Base-by-base conservation (phyloP, 2,797 vertebrate genomes). In the Semotilus atromaculatus region DNA sequence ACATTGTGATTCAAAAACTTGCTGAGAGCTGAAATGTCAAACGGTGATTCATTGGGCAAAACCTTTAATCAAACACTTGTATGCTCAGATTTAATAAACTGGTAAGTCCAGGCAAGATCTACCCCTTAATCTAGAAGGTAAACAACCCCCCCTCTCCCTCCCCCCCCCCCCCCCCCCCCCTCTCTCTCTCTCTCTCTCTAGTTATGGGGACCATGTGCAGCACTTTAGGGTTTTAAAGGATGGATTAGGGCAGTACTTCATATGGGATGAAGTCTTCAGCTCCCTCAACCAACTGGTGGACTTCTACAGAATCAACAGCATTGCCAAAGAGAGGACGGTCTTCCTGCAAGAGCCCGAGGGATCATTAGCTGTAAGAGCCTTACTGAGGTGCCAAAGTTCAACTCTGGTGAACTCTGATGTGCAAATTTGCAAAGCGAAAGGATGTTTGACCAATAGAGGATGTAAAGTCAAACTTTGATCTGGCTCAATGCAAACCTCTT, bases 211-310 rank as follows among this genome's bases (percentile, higher is more conserved):
- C 88, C 96, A 97, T 0, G 96, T 99, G 1, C 97, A 99, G 91
- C 98, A 99, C 85, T 99, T 99, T 93, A 99, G 97, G 92, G 97
- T 99, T 31, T 95, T 99, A 78, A 95, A 97, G n/a, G 97, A 99
- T 72, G 94, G 93, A 58, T 94, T 94, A 0, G 91, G 95, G 26
- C 97, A 96, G 85, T 99, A 97, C 91, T 98, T 96, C 85, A 94
- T 99, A 88, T 99, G 98, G 98, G 97, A 98, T 4, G 96, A 98
- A 82, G 95, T 96, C 90, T 99, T 99, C 93, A 94, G 95, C 91
- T 99, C 97, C 3, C 95, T 99, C 80, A 99, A 99, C 0, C 95
- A 99, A 92, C 95, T 99, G 92, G 97, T 99, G 88, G 97, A 98
- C 62, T 99, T 97, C 93, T 99, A 99, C 94, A 94, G 96, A 76